Evolutionary conservation across 2,888 invertebrate genomes (phyloP), one percentile per base, ranked within the genome.

Genomic region (Seira musarum): DNA sequence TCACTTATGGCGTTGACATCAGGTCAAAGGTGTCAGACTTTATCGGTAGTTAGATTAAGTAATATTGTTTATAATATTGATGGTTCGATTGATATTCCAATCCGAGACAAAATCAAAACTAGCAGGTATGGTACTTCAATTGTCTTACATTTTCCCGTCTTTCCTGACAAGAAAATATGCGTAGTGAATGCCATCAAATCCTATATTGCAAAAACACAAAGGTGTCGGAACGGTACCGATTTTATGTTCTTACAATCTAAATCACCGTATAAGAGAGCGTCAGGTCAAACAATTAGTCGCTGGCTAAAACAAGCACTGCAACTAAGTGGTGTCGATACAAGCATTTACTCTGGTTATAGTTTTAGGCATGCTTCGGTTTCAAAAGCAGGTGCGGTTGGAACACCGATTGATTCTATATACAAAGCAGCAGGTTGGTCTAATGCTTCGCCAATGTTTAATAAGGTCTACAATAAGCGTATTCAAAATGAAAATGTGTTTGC

Each of bases 1-100:
- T 77, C 77, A 2, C 21, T 83, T 2, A 1, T 82, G 2, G 65
- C 82, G 3, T 40, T 83, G 0, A 53, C 63, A 2, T 63, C 83
- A 0, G 81, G 64, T 35, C 81, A 81, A n/a, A 46, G 81, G 15
- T 76, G 76, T 3, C 81, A 83, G 60, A 81, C 81, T 0, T 35
- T 75, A 13, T 10, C 72, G 1, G 30, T 46, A 1, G 79, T 81
- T n/a, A 46, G 46, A 15, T 19, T 71, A 57, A 24, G 1, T 1
- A 68, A 83, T 19, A 78, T 80, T 53, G 24, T 78, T 49, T 25
- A 49, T 13, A 57, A 19, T 15, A 64, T 68, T 8, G n/a, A 30
- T 24, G 46, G 73, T 22, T 53, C 61, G n/a, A 69, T 80, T 15
- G 57, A 53, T 10, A 64, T 73, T 21, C 1, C 65, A 2, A 25